Evolutionary conservation across 1,140 invertebrate species (phyloP), one percentile per base, ranked within the genome.

Genomic region (Bombus consobrinus): DNA sequence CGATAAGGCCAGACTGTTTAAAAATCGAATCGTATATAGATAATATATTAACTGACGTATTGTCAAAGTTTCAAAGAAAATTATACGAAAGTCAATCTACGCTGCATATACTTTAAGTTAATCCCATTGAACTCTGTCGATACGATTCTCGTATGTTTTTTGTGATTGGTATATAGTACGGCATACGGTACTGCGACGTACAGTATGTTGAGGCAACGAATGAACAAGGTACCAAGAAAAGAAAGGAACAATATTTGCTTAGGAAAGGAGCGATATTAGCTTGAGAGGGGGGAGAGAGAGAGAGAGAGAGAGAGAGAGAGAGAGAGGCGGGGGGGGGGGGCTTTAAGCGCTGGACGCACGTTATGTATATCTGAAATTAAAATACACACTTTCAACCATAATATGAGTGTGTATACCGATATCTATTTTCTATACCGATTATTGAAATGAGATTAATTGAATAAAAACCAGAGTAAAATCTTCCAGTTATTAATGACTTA

Each of bases 271-370:
- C 22, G 22, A 64, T 32, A n/a, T 15, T n/a, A 5, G 5, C 13
- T n/a, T 13, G 62, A 32, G 62, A n/a, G 1, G 9, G 18, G 43
- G 1, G 43, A 3, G 13, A 0, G 43, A 1, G 0, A 4, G 15
- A 5, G 18, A 4, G 18, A 28, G 18, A 6, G 43, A 15, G 43
- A 3, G 13, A 0, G 43, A 1, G 0, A 4, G 15, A 5, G 18
- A 4, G 18, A 28, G 28, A 3, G 57, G 12, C 0, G 10, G 12
- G 0, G 25, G 1, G 28, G 3, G 0, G 9, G 25, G 10, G 0
- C 3, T 41, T 53, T 25, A 18, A 68, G 43, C 64, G 82, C 74
- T 83, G 64, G 47, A 57, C 64, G 82, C 82, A 41, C 34, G 28
- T 66, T 62, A 62, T 28, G 2, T 64, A 34, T 39, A 22, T 62